Percentiles rank a stretch among this genome's conserved stretches.
Conservation (phyloP, 1,140 invertebrate species). For the Mya arenaria region DNA sequence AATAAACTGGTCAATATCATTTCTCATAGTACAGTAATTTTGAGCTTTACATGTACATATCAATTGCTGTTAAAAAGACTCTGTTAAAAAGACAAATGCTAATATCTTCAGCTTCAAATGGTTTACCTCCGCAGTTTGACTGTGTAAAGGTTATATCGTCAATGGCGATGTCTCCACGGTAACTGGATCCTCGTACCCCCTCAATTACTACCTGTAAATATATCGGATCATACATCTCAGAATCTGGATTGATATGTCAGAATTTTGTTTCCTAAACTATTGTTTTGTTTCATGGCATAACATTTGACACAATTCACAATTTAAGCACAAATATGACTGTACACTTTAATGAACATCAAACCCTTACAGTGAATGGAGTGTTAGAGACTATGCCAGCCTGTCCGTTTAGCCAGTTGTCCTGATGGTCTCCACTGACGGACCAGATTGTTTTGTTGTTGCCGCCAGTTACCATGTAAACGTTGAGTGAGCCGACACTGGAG, state of each 20-base stretch:
- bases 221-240: background rate
- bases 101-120: too few relatives aligned
- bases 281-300: too few relatives aligned
- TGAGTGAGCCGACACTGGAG: constrained; percentile 66
- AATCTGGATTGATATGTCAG: background rate
- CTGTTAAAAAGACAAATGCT: too few relatives aligned
- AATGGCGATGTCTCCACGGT: constrained; percentile 75
- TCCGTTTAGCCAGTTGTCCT: constrained; percentile 68
- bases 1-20: too few relatives aligned
- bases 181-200: constrained; percentile 66
- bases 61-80: too few relatives aligned
- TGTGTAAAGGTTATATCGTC: constrained; percentile 76
- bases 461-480: constrained; percentile 63
- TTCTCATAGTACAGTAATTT: too few relatives aligned
- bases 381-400: constrained; percentile 50
- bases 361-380: constrained; percentile 55
- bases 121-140: constrained; percentile 71
- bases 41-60: too few relatives aligned
- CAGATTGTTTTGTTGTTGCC: constrained; percentile 81
- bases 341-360: too few relatives aligned
- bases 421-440: constrained; percentile 69
- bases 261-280: too few relatives aligned
- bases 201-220: constrained; percentile 71
- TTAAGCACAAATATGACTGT: too few relatives aligned
- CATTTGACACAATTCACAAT: too few relatives aligned